A percentile compares a stretch with the other conserved stretches of the same genome.
Conservation (phyloP, 1,140 invertebrate species). For the Cotesia glomerata region DNA sequence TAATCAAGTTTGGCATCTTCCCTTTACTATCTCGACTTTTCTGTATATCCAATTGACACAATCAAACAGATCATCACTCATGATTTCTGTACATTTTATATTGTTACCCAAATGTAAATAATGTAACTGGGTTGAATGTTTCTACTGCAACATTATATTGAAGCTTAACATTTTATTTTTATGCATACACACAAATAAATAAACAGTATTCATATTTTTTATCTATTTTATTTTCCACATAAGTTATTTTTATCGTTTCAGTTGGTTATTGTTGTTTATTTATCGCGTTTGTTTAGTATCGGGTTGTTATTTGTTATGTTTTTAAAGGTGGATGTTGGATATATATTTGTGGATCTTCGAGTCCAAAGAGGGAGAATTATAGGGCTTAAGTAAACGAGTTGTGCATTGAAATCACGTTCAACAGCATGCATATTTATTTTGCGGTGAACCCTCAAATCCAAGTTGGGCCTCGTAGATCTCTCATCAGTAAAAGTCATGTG, state of each 20-base stretch:
- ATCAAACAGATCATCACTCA: not conserved
- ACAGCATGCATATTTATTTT: slow-evolving; percentile 11
- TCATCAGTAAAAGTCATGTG: not conserved
- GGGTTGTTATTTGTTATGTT: not conserved
- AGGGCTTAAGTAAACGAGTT: not conserved
- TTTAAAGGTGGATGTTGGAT: no score
- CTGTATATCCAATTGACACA: not conserved
- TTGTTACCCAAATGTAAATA: not conserved
- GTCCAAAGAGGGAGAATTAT: not conserved
- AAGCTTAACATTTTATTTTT: no score
- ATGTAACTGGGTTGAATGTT: not conserved
- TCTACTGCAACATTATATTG: no score
- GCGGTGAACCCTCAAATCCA: not conserved
- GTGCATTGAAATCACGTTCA: slow-evolving; percentile 13
- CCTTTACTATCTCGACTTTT: not conserved
- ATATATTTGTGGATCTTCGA: not conserved
- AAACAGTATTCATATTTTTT: not conserved
- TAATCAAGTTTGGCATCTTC: slow-evolving; percentile 4
- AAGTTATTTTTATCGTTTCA: not conserved
- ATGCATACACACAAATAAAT: no score
- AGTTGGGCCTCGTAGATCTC: not conserved
- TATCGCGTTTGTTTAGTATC: not conserved
- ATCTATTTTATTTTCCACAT: no score
- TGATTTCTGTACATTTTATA: not conserved
- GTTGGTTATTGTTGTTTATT: not conserved